Evolutionary conservation across 2,113 vertebrate species (phyloP), one percentile per base, ranked within the genome.

Genomic region (Brienomyrus brachyistius): DNA sequence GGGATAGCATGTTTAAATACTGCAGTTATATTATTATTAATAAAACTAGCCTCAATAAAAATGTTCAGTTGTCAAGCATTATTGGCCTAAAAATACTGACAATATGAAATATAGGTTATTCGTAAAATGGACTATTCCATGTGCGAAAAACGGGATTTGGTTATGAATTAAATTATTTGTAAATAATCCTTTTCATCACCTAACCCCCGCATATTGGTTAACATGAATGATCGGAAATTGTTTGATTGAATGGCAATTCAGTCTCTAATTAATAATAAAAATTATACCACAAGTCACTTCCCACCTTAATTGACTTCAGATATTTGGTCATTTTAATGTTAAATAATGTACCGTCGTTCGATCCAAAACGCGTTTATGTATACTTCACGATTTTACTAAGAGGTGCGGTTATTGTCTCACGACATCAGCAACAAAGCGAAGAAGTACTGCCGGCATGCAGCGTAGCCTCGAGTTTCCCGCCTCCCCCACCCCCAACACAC

Each of bases 381-480:
- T 84, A 8, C 43, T 45, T 48, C 23, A n/a, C 10, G 45, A 48
- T 48, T 84, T 82, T 5, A 82, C 35, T 45, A 45, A 82, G 77
- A 19, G 77, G 43, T 82, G 82, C 82, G 19, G 27, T 54, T 54
- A 86, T 86, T 54, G 50, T 86, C 52, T 62, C 52, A 62, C 51
- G 54, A 62, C 54, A 59, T 11, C 52, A 17, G 51, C 88, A 15
- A 89, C 88, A 89, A 84, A 83, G 77, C 74, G 43, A 59, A 59
- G 70, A 80, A 70, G 48, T 54, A 66, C 52, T 35, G 87, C 54
- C 56, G 87, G 56, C 82, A 83, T 50, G 51, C n/a, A 84, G 80
- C 35, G 54, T n/a, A 85, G 89, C 89, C 88, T 89, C 88, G 88
- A 83, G 88, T 89, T 89, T 89, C 88, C 88, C 88, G 88, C 88